Evolutionary conservation across 2,113 vertebrate genomes (phyloP).

Genomic region (Alexandromys fortis): DNA sequence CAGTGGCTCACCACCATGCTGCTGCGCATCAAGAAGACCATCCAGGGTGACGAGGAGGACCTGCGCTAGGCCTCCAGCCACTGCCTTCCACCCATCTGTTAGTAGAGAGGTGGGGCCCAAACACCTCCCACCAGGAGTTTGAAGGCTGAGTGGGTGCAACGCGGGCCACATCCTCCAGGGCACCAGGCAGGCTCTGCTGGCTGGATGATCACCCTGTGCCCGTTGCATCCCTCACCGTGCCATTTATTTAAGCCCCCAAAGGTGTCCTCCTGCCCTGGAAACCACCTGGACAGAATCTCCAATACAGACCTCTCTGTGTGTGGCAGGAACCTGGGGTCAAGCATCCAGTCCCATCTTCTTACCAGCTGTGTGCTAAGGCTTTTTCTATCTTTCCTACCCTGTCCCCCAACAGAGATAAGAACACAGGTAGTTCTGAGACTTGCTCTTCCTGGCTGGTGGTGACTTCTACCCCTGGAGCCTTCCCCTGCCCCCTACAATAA

Average conservation of each 20-base stretch:
- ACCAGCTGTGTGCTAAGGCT: background rate
- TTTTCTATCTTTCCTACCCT: background rate
- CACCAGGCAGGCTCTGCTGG: background rate
- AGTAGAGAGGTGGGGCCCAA: background rate
- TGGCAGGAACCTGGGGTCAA: background rate
- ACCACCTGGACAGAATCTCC: background rate
- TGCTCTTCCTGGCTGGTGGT: background rate
- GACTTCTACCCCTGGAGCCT: background rate
- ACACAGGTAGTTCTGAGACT: background rate
- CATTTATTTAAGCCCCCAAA: conserved; percentile 68
- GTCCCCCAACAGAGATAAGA: conserved; percentile 5
- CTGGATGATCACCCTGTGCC: background rate
- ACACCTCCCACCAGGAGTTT: background rate
- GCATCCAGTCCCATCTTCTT: background rate
- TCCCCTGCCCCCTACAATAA: conserved; percentile 17
- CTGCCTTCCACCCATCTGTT: background rate
- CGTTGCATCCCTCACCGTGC: background rate
- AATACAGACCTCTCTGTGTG: background rate
- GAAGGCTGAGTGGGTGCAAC: background rate
- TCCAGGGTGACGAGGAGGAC: conserved; percentile 88
- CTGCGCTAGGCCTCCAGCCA: conserved; percentile 81
- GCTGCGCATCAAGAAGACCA: conserved; percentile 88
- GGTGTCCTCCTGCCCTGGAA: background rate
- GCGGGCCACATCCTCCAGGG: background rate
- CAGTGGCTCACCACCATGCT: conserved; percentile 91